phyloP scores from a whole-genome alignment of 2,113 vertebrate species.

The Mastomys natalensis region DNA sequence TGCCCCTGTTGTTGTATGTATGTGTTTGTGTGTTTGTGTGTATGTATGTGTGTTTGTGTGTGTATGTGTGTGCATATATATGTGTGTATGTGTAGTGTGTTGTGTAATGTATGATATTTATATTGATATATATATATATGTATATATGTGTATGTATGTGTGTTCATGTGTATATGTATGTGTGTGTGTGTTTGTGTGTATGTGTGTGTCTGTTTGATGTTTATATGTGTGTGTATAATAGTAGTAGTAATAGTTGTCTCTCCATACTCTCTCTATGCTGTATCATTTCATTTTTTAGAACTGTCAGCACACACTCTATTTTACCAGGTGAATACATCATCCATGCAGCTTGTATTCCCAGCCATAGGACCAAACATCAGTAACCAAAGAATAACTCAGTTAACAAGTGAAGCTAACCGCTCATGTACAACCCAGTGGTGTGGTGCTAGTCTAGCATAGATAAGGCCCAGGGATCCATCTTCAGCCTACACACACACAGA shows the following conservation, averaged over 20 bases:
- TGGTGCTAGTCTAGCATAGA: neutral
- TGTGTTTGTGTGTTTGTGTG: neutral
- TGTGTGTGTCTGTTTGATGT: too few relatives aligned
- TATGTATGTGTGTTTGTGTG: accelerated
- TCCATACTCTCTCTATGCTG: neutral
- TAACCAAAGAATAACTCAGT: neutral
- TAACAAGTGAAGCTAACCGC: too few relatives aligned
- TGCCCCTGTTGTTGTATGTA: neutral
- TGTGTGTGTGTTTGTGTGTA: neutral
- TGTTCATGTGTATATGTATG: too few relatives aligned
- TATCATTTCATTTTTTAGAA: neutral
- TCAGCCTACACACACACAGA: neutral
- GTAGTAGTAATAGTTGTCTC: neutral
- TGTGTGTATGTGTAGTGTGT: neutral
- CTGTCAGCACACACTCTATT: neutral
- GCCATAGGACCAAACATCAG: neutral
- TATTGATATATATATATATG: too few relatives aligned
- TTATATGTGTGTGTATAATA: too few relatives aligned
- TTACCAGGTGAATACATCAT: neutral
- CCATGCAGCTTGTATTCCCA: neutral
- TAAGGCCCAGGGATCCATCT: neutral
- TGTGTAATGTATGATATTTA: too few relatives aligned
- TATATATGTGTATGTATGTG: too few relatives aligned
- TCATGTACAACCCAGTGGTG: neutral
- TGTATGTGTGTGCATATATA: neutral